Evolutionary conservation across 2,113 vertebrate genomes (phyloP).

Genomic region (Cervus canadensis): DNA sequence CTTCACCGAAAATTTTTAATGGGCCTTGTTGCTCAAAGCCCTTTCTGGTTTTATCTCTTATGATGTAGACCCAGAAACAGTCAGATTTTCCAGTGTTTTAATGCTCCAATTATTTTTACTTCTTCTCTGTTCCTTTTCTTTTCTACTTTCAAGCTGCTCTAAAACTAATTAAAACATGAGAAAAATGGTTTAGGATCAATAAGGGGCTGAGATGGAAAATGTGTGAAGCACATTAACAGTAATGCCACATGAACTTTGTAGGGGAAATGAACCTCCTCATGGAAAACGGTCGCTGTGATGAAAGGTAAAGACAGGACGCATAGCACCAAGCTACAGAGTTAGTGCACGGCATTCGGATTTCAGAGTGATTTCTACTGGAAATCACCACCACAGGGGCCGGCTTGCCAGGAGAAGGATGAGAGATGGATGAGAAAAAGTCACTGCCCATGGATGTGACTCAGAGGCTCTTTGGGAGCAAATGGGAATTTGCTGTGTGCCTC

Average conservation of each 20-base stretch:
- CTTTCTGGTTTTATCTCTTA: background rate
- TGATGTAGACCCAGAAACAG: background rate
- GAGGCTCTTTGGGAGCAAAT: background rate
- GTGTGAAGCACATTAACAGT: background rate
- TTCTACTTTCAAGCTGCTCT: conserved; percentile 10
- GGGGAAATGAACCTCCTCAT: background rate
- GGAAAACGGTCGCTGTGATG: background rate
- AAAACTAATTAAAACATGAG: background rate
- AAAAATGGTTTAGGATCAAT: background rate
- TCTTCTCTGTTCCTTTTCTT: background rate
- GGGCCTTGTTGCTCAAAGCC: background rate
- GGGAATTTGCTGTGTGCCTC: background rate
- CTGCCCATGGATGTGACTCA: background rate
- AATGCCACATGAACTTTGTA: background rate
- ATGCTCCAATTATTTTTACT: background rate
- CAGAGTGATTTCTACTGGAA: background rate
- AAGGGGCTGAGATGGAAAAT: background rate
- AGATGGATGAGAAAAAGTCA: background rate
- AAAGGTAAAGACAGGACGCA: background rate
- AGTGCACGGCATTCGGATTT: background rate
- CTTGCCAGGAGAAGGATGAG: background rate
- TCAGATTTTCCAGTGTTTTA: background rate
- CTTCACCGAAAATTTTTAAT: background rate
- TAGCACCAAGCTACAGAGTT: background rate
- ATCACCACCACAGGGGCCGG: background rate